Evolutionary conservation across 1,140 invertebrate genomes (phyloP), one percentile per base, ranked within the genome.

Genomic region (Capitella teleta): DNA sequence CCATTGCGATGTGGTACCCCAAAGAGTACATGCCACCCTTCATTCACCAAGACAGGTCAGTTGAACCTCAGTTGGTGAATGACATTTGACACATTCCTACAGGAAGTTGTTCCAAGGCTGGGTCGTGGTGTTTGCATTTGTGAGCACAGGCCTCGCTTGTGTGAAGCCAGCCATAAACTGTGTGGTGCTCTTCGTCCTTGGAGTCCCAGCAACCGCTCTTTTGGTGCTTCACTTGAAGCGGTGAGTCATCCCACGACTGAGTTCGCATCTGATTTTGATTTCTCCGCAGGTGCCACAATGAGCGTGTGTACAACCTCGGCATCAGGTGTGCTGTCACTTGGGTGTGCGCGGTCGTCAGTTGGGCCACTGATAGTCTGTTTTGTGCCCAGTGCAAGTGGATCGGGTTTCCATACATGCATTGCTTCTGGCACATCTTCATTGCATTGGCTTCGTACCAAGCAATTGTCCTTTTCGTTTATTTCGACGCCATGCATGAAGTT

Each of bases 351-450:
- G 78, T 85, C 8, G 68, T 79, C 51, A 84, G 80, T 60, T 86
- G 85, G 85, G 68, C 86, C 12, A 82, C 82, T 54, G 85, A 87
- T 70, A 32, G 56, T 26, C 67, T 85, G 54, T 83, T 85, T 65
- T 87, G 85, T 63, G 82, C 85, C 57, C 77, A 81, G 19, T 86
- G 82, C 82, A 76, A 80, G 0, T 76, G 78, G 6, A 74, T 85
- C 18, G 79, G 84, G 63, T 83, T 86, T 58, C 83, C 84, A 0
- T 86, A 86, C 68, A 72, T 86, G 55, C 85, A 87, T 66, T 83
- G 80, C 14, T 73, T 85, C 5, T 87, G 84, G 84, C 85, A 87
- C 67, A 73, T 86, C 18, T 78, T 86, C 34, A 85, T 85, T 55
- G 85, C 85, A 55, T 82, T 86, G 37, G 79, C 82, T 0, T 79